Percentiles rank a stretch among this genome's conserved stretches.
Conservation (phyloP, 2,113 vertebrate genomes). For the Hemicordylus capensis region DNA sequence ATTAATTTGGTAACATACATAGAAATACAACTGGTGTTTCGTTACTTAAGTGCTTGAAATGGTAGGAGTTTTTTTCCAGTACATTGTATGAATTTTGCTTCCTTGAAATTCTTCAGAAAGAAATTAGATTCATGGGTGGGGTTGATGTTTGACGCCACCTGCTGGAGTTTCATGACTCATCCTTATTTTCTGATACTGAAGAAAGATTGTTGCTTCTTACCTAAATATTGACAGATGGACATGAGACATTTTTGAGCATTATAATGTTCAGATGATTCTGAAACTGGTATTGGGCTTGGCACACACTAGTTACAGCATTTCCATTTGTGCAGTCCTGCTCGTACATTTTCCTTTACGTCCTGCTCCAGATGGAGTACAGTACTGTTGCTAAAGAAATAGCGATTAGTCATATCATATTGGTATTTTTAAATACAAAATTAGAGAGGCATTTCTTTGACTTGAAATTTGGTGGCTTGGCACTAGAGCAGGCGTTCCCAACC, state of each 20-base stretch:
- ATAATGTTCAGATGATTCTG: fast-evolving
- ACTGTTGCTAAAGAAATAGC: not conserved
- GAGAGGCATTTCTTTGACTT: not conserved
- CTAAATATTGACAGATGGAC: not conserved
- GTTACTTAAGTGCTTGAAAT: not conserved
- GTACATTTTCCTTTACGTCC: not conserved
- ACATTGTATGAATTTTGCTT: not conserved
- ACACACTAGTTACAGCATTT: not conserved
- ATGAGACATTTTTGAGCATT: fast-evolving
- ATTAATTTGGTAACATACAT: not conserved
- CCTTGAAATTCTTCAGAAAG: not conserved
- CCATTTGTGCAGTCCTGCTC: not conserved
- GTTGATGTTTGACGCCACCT: conserved; percentile 11
- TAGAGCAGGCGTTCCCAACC: too few relatives aligned
- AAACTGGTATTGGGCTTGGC: not conserved
- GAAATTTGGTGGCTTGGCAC: not conserved
- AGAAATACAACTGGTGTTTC: not conserved
- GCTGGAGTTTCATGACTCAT: conserved; percentile 5
- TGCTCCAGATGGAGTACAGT: not conserved
- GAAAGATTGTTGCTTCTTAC: conserved; percentile 24
- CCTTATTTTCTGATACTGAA: conserved; percentile 13
- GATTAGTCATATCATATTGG: not conserved
- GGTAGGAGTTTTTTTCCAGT: not conserved
- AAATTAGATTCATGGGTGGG: not conserved
- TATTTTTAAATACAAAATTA: not conserved